A percentile compares a stretch with the other conserved stretches of the same genome.
Evolutionary conservation across 1,140 invertebrate genomes (phyloP).

Genomic region (Brachionus asplanchnoidis): DNA sequence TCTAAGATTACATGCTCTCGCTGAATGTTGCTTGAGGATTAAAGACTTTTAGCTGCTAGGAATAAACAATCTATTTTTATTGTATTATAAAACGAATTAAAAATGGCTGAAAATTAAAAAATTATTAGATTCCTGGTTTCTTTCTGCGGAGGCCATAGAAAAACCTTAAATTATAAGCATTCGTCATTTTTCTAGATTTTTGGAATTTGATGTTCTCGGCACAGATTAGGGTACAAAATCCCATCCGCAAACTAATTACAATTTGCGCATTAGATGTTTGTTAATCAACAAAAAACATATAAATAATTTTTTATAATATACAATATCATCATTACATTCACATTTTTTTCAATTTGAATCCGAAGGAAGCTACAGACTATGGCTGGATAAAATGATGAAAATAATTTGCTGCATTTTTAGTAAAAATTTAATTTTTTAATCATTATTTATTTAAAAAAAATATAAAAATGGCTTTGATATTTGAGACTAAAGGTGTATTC

Average conservation of each 20-base stretch:
- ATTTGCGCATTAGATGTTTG: not conserved
- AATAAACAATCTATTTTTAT: not conserved
- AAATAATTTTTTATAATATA: too few species aligned
- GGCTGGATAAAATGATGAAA: not conserved
- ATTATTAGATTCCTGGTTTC: not conserved
- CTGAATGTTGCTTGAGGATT: not conserved
- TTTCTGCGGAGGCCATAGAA: not conserved
- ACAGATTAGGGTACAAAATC: not conserved
- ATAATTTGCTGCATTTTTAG: not conserved
- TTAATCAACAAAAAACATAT: too few species aligned
- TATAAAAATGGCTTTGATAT: not conserved
- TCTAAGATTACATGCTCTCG: not conserved
- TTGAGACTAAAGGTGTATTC: not conserved
- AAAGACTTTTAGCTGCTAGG: not conserved
- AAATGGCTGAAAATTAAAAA: not conserved
- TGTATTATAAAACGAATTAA: not conserved
- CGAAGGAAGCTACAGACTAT: not conserved
- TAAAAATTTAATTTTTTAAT: not conserved
- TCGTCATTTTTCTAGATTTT: not conserved
- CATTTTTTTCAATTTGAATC: not conserved
- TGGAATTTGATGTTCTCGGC: not conserved
- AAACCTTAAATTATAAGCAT: not conserved
- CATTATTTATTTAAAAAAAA: not conserved
- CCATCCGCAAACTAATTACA: not conserved
- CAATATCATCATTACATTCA: too few species aligned